Conservation (phyloP, 2,113 vertebrate species). For the Panthera uncia region DNA sequence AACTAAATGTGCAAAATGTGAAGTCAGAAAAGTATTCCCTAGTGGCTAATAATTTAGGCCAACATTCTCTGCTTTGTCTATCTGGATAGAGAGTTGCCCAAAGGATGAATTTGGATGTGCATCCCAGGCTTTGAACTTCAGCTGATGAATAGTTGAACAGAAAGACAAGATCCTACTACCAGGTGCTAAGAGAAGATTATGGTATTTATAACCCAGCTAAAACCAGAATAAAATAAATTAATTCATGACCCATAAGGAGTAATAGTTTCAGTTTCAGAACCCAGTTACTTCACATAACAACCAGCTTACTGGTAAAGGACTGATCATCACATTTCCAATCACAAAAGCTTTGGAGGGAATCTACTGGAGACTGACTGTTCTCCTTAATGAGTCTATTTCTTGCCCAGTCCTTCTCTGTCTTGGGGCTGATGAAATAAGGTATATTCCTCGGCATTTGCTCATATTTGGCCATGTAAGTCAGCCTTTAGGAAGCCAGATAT, state of each 20-base stretch:
- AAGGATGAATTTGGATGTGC: neutral
- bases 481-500: neutral
- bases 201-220: neutral
- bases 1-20: neutral
- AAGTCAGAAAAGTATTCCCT: neutral
- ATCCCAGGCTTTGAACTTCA: neutral
- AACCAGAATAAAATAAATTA: neutral
- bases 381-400: neutral
- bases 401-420: neutral
- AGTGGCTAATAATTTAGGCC: neutral
- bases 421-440: neutral
- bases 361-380: neutral
- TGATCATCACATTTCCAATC: neutral
- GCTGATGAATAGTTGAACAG: neutral
- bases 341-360: neutral
- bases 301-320: neutral
- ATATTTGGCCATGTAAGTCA: neutral
- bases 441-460: conserved; percentile 1
- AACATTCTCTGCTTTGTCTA: neutral
- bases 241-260: neutral
- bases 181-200: neutral
- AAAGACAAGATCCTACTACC: neutral
- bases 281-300: neutral
- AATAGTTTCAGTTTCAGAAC: neutral
- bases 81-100: neutral